These are phyloP conservation scores for Xiphophorus maculatus DNA, from an alignment of 2,113 vertebrate genomes.

Conservation along the genomic window DNA sequence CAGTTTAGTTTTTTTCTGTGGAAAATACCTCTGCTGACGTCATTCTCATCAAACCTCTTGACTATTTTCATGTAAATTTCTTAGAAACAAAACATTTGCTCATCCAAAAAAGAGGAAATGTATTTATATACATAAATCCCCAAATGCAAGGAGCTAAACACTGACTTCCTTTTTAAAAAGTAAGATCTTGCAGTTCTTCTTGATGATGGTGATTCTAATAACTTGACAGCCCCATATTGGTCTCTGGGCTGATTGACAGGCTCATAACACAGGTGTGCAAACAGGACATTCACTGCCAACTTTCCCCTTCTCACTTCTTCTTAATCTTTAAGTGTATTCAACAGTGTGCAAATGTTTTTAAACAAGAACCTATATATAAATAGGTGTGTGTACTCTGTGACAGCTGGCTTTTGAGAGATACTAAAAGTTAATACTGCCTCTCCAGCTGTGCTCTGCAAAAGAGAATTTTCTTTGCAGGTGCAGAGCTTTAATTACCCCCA, in stretches of 20 bases:
- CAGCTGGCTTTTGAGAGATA: background rate
- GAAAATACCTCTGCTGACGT: constrained; percentile 24
- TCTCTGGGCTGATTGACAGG: background rate
- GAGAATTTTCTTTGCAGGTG: constrained; percentile 5
- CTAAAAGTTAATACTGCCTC: constrained; percentile 14
- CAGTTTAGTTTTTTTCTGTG: background rate
- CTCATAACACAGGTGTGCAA: constrained; percentile 16
- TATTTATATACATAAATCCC: background rate
- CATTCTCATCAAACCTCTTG: background rate
- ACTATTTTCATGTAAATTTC: background rate
- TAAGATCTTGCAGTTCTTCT: background rate
- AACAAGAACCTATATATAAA: background rate
- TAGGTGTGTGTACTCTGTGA: background rate
- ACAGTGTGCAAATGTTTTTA: background rate
- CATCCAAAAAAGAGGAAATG: background rate
- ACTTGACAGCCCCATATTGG: constrained; percentile 13
- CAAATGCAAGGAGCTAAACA: background rate
- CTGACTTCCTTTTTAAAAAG: background rate
- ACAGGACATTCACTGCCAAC: background rate
- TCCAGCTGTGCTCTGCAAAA: constrained; percentile 34
- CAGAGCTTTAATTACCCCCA: constrained; percentile 1
- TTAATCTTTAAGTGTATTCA: background rate
- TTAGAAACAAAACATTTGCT: background rate
- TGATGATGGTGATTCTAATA: background rate
- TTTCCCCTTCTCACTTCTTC: too few species aligned